These are phyloP conservation scores for Gobio gobio DNA, from an alignment of 2,113 vertebrate species.

Conservation along the genomic window DNA sequence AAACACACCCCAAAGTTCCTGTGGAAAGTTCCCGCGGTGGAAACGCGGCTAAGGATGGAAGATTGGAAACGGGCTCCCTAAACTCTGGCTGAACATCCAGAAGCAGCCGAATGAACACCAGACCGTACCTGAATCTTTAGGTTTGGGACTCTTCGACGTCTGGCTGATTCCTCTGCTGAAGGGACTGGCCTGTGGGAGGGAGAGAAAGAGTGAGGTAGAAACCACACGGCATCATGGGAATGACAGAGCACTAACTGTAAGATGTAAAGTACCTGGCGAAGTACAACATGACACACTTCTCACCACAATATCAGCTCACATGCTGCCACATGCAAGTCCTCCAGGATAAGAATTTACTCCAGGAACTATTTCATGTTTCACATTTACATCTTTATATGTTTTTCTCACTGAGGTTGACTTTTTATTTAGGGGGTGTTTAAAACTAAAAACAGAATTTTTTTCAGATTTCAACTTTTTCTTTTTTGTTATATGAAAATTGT, in stretches of 20 bases:
- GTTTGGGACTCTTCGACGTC: slow-evolving; percentile 81
- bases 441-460: too few species aligned
- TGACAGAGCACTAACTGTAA: slow-evolving; percentile 20
- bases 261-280: background rate
- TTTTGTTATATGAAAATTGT: too few species aligned
- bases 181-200: slow-evolving; percentile 76
- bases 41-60: too few species aligned
- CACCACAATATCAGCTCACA: slow-evolving; percentile 4
- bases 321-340: background rate
- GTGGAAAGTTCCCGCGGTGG: too few species aligned
- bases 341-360: background rate
- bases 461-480: too few species aligned
- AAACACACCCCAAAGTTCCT: too few species aligned
- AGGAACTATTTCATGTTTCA: background rate
- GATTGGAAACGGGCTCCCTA: background rate
- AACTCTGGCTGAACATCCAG: background rate
- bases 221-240: background rate
- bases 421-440: too few species aligned
- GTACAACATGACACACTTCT: slow-evolving; percentile 6
- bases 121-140: slow-evolving; percentile 85
- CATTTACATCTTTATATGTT: too few species aligned
- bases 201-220: background rate
- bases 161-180: slow-evolving; percentile 81
- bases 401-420: too few species aligned
- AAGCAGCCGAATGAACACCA: background rate